These are phyloP conservation scores for Hycleus cichorii DNA, from an alignment of 1,140 invertebrate genomes.

Conservation along the genomic window DNA sequence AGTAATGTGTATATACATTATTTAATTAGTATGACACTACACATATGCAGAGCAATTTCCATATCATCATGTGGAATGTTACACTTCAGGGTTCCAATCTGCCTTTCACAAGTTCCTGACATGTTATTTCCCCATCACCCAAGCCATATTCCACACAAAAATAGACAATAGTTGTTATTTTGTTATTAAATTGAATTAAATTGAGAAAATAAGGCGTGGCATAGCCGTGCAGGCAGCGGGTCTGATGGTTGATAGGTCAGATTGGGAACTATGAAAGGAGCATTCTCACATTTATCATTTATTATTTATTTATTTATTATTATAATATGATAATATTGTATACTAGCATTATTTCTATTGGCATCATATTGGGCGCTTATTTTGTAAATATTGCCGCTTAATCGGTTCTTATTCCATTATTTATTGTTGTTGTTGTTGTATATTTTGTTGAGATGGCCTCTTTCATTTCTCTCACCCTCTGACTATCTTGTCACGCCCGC, in stretches of 20 bases:
- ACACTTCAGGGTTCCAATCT: constrained; percentile 57
- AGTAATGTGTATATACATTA: constrained; percentile 26
- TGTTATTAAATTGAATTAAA: not conserved
- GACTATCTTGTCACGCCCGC: constrained; percentile 49
- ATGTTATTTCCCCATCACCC: constrained; percentile 15
- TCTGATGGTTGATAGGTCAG: constrained; percentile 31
- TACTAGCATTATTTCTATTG: not conserved
- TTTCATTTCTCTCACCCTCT: constrained; percentile 41
- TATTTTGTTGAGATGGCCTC: constrained; percentile 36
- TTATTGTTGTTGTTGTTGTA: not conserved
- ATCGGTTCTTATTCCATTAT: constrained; percentile 19
- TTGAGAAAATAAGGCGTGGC: constrained; percentile 5
- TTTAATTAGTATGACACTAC: constrained; percentile 9
- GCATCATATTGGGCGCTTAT: constrained; percentile 20
- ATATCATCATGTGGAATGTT: constrained; percentile 48
- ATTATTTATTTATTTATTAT: constrained; percentile 39
- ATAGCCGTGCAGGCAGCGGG: constrained; percentile 21
- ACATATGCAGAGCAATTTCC: not conserved
- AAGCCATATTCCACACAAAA: constrained; percentile 33
- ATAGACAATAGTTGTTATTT: not conserved
- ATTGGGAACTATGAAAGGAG: constrained; percentile 47
- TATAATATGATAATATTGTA: constrained; percentile 35
- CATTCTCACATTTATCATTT: constrained; percentile 55
- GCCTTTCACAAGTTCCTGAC: constrained; percentile 38
- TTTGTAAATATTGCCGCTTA: constrained; percentile 58